Evolutionary conservation across 2,888 invertebrate genomes (phyloP), one percentile per base, ranked within the genome.

Genomic region (Pegoplata infirma): DNA sequence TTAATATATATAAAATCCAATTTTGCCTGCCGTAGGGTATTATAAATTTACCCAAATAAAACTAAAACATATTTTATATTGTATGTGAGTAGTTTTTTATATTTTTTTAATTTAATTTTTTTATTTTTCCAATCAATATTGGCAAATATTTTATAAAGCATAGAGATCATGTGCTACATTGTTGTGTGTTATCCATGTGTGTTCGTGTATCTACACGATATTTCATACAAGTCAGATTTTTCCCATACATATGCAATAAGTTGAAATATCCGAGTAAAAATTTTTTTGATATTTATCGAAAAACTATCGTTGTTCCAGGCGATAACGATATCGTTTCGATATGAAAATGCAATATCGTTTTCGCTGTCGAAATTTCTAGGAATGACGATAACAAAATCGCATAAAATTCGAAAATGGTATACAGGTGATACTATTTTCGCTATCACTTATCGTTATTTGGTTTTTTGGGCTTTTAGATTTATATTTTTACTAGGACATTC

Each of bases 81-180:
- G n/a, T n/a, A 25, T n/a, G n/a, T n/a, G n/a, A n/a, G 12, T 40
- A n/a, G n/a, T 40, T 10, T 44, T 19, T 32, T 14, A 28, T 28
- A 7, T 51, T 59, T 59, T 73, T 44, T 53, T 67, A 5, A 10
- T 69, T 25, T n/a, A n/a, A n/a, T n/a, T n/a, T n/a, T n/a, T 40
- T 12, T 40, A n/a, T 40, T 40, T 40, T 40, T 40, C 36, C 67
- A 53, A 59, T 67, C 67, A 74, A 74, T 74, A 67, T 47, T 67
- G 53, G 53, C 46, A 67, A 53, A 56, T 55, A 49, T 59, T 51
- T 74, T 61, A 14, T 25, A 64, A n/a, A 21, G 51, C 16, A 23
- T 10, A 25, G 5, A 53, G 19, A 40, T 64, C 36, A 40, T 40
- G 47, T 64, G 49, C 28, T 49, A 21, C 28, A 40, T 56, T 19